Base-by-base conservation (phyloP, 2,888 invertebrate species). In the Selenia dentaria region DNA sequence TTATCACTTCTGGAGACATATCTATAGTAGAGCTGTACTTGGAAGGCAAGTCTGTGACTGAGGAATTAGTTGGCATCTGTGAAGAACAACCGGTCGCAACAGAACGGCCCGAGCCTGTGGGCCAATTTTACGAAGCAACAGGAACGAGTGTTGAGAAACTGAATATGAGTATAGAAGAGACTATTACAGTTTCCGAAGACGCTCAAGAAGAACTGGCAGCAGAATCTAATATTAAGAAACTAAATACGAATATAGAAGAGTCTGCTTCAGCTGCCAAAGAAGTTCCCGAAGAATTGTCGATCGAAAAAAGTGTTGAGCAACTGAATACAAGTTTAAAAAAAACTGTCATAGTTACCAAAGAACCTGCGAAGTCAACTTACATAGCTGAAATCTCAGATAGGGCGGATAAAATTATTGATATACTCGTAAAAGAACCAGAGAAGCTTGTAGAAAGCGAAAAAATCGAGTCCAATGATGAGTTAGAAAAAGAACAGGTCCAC, bases 1-100 rank as follows among this genome's bases (percentile, higher is more conserved):
- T 95, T 57, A 85, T 95, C 14, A 92, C 93, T 2, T 93, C 94
- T 0, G 93, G 92, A 1, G 93, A 94, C 68, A 93, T 94, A 41
- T 92, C 93, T 0, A 83, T 92, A 0, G 93, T 96, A 0, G 93
- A 94, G 64, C 77, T 96, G 12, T 89, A 81, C 46, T 67, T 93
- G 0, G 89, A 94, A 36, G 93, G 92, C 0, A 91, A 92, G 48
- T 94, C 95, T 35, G 92, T 96, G 0, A 89, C 92, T 0, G 92
- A 93, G 24, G 92, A 92, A 40, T 70, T 96, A 9, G 83, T 91
- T 6, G 81, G 88, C 0, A 68, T 93, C 0, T 93, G 92, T 57
- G 90, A 91, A 59, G 74, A 81, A 51, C 73, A 75, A 8, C 78
- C 70, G 6, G 54, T 65, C n/a, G 35, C 74, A 26, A 2, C 22